Percentiles rank a stretch among this genome's conserved stretches.
phyloP scores from a whole-genome alignment of 1,140 invertebrate species.

The Nasonia longicornis region DNA sequence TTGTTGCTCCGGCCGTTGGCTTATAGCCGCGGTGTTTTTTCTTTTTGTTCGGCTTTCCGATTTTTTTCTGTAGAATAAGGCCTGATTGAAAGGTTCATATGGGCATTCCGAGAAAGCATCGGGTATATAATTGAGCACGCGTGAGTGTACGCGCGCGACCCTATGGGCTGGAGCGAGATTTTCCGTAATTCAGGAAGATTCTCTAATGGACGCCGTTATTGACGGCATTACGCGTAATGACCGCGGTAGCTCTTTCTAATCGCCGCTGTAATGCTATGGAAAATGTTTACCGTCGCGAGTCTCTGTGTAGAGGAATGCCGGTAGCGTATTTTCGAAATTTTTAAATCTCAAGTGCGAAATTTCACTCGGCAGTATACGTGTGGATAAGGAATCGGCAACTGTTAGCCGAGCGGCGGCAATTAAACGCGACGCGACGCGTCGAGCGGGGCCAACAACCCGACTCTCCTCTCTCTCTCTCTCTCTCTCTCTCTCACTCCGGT shows the following conservation, averaged over 20 bases:
- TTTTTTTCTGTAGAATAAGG: background rate
- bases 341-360: no score
- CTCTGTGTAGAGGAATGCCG: background rate
- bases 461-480: background rate
- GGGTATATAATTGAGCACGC: no score
- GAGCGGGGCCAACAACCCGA: constrained; percentile 3
- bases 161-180: background rate
- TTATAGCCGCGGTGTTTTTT: no score
- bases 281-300: background rate
- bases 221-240: no score
- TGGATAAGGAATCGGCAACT: constrained; percentile 18
- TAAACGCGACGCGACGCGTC: constrained; percentile 16
- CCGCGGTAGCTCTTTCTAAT: background rate
- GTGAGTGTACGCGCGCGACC: no score
- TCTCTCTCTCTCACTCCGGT: background rate
- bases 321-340: no score
- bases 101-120: background rate
- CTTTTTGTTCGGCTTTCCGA: background rate
- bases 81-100: background rate
- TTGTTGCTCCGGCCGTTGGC: background rate
- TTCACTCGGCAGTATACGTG: background rate
- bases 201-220: background rate
- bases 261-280: background rate
- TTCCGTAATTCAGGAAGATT: background rate
- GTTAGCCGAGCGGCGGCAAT: constrained; percentile 3